phyloP scores from a whole-genome alignment of 2,113 vertebrate genomes.

The Bambusicola thoracicus region DNA sequence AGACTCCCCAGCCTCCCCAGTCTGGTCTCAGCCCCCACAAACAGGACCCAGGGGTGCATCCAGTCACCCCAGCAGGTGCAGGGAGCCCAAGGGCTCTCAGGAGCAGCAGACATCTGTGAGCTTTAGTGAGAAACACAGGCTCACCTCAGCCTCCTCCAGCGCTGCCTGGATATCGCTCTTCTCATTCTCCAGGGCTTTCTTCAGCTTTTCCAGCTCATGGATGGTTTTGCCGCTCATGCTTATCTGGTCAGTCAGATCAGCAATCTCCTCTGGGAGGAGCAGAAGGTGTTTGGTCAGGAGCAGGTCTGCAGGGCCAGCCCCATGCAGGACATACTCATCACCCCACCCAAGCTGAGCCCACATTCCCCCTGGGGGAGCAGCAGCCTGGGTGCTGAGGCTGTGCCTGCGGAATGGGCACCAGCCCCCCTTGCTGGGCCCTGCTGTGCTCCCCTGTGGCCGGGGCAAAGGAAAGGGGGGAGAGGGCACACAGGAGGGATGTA shows the following conservation, averaged over 20 bases:
- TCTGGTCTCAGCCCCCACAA: neutral
- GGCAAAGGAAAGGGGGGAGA: neutral
- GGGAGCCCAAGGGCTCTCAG: neutral
- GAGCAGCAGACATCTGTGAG: neutral
- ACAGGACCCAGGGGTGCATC: no score
- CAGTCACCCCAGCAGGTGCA: neutral
- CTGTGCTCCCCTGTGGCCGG: neutral
- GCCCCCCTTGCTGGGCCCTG: neutral
- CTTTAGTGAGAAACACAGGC: neutral
- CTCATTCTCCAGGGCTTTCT: constrained; percentile 90
- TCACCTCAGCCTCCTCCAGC: constrained; percentile 93
- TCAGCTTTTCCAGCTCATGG: constrained; percentile 93
- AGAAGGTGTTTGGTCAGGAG: neutral
- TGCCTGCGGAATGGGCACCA: neutral
- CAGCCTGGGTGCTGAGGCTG: neutral
- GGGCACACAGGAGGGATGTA: neutral
- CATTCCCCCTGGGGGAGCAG: neutral
- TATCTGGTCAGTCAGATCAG: constrained; percentile 92
- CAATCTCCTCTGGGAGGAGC: constrained; percentile 86
- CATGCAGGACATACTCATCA: rapidly evolving
- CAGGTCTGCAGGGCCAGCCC: neutral
- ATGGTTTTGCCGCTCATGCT: constrained; percentile 88
- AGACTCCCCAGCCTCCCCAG: neutral
- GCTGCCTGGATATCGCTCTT: constrained; percentile 92
- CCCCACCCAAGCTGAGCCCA: neutral